Conservation (phyloP, 2,797 vertebrate species). For the Falco cherrug region DNA sequence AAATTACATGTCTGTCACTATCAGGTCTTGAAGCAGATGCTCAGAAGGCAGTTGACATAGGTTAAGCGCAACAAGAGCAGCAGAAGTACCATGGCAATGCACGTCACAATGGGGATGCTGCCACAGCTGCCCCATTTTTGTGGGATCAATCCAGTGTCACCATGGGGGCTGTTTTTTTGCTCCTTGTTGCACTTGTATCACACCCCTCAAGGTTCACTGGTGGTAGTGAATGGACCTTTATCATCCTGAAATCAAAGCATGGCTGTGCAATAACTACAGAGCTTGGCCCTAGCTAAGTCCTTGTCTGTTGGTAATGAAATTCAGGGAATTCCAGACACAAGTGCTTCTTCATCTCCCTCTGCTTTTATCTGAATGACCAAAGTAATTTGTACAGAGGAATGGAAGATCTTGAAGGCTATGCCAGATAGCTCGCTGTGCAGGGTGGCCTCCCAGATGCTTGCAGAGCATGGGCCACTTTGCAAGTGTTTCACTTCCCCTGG, state of each 20-base stretch:
- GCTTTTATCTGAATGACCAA: not conserved
- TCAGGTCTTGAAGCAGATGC: not conserved
- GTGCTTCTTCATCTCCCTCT: not conserved
- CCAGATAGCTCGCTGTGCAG: rapidly evolving
- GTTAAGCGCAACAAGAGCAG: constrained; percentile 23
- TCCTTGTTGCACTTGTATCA: rapidly evolving
- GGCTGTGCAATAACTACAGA: not conserved
- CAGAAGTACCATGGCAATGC: not conserved
- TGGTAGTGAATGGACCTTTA: not conserved
- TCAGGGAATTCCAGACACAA: not conserved
- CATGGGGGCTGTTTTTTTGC: not conserved
- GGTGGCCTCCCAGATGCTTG: not conserved
- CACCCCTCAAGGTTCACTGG: not conserved
- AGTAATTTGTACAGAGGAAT: not conserved
- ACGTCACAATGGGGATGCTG: not conserved
- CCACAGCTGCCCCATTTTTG: not conserved
- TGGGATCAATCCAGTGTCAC: not conserved
- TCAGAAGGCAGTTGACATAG: constrained; percentile 9
- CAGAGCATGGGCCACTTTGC: not conserved
- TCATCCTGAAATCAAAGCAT: not conserved
- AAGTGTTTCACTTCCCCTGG: not conserved
- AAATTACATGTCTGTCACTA: rapidly evolving
- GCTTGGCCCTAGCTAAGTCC: not conserved
- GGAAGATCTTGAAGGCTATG: not conserved
- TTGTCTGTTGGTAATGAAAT: not conserved